Evolutionary conservation across 2,797 vertebrate species (phyloP).

Genomic region (Todus mexicanus): DNA sequence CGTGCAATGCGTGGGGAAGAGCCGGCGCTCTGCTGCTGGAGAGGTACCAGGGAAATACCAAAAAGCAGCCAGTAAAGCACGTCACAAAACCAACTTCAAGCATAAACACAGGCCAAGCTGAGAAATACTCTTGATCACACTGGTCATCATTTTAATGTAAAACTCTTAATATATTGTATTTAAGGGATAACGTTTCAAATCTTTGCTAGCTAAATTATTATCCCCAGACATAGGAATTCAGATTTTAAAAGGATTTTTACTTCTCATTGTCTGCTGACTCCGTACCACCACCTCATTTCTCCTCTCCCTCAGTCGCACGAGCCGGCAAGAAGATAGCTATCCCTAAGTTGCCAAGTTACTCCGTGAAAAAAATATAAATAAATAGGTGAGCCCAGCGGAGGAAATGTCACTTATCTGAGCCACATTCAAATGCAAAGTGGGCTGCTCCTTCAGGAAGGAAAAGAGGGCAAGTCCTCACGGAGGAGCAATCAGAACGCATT

Average conservation of each 20-base stretch:
- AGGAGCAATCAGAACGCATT: not conserved
- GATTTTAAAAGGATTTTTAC: not conserved
- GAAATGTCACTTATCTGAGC: not conserved
- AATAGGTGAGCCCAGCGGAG: rapidly evolving
- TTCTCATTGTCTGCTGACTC: not conserved
- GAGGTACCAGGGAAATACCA: not conserved
- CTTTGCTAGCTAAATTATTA: not conserved
- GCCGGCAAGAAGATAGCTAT: not conserved
- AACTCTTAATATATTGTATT: not conserved
- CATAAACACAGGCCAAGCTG: not conserved
- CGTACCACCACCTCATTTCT: rapidly evolving
- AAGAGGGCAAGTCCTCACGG: not conserved
- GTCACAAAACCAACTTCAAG: not conserved
- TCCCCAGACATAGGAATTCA: not conserved
- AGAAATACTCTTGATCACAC: not conserved
- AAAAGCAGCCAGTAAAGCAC: not conserved
- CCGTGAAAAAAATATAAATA: not conserved
- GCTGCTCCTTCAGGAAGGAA: not conserved
- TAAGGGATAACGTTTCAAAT: not conserved
- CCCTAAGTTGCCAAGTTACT: not conserved
- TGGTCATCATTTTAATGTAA: not conserved
- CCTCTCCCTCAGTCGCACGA: not conserved
- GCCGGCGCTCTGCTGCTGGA: not conserved
- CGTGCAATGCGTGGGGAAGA: rapidly evolving
- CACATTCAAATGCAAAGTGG: rapidly evolving